Conservation (phyloP, 2,113 vertebrate genomes). For the Callospermophilus lateralis region DNA sequence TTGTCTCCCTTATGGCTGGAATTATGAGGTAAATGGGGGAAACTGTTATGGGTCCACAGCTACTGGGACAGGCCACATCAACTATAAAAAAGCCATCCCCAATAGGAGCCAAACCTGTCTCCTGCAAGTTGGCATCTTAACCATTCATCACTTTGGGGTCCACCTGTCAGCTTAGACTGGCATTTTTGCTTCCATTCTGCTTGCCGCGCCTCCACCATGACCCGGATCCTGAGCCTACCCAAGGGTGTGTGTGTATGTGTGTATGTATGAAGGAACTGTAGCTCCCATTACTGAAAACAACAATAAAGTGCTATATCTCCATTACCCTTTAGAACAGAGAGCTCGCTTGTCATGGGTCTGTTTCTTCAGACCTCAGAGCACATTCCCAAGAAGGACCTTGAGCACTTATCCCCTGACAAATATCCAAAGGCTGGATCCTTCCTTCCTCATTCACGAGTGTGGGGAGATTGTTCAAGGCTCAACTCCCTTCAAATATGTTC, state of each 20-base stretch:
- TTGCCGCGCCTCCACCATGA: neutral
- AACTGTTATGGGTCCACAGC: neutral
- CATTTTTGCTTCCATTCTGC: neutral
- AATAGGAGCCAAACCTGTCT: constrained; percentile 61
- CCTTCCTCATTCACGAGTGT: neutral
- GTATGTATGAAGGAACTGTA: neutral
- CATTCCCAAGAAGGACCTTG: constrained; percentile 26
- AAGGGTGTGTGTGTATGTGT: neutral
- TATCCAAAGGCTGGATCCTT: constrained; percentile 20
- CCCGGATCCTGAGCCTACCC: neutral
- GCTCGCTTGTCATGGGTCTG: neutral
- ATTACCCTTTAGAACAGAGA: neutral
- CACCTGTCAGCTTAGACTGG: constrained; percentile 58
- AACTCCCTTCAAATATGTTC: neutral
- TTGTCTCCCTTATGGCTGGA: neutral
- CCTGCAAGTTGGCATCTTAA: constrained; percentile 53
- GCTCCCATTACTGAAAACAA: neutral
- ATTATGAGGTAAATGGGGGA: neutral
- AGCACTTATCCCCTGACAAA: neutral
- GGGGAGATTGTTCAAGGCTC: neutral
- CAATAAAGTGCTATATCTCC: neutral
- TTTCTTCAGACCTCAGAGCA: constrained; percentile 38
- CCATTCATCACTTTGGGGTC: constrained; percentile 20
- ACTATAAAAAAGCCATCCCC: constrained; percentile 33
- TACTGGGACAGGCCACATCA: neutral